A percentile compares a stretch with the other conserved stretches of the same genome.
phyloP scores from a whole-genome alignment of 2,113 vertebrate species.

The Symphodus melops region DNA sequence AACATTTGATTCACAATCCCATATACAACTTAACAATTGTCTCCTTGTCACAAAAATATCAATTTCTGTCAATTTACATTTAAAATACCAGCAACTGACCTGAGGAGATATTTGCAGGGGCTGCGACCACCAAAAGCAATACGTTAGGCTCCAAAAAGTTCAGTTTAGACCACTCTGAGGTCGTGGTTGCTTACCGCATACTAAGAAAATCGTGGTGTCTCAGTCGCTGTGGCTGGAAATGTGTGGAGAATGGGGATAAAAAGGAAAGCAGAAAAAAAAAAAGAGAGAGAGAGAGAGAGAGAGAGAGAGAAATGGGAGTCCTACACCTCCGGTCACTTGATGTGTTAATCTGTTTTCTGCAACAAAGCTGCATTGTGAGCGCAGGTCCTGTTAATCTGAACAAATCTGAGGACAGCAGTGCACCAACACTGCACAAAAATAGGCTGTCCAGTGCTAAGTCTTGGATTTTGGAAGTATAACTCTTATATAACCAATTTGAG shows the following conservation, averaged over 20 bases:
- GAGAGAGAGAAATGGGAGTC: slow-evolving; percentile 53
- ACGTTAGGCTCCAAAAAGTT: slow-evolving; percentile 15
- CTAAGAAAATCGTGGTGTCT: neutral
- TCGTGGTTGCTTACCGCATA: slow-evolving; percentile 34
- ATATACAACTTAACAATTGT: neutral
- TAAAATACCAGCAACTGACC: neutral
- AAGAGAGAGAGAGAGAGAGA: slow-evolving; percentile 17
- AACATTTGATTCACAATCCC: neutral
- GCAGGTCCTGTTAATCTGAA: slow-evolving; percentile 75
- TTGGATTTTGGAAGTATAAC: slow-evolving; percentile 21
- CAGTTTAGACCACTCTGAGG: neutral
- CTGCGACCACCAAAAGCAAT: neutral
- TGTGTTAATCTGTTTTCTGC: slow-evolving; percentile 81
- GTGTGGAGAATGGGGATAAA: slow-evolving; percentile 58
- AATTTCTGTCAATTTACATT: neutral
- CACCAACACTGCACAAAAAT: slow-evolving; percentile 47
- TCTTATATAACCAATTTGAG: slow-evolving; percentile 8
- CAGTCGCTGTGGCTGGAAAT: slow-evolving; percentile 46
- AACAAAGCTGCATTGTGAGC: slow-evolving; percentile 85
- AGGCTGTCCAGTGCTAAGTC: slow-evolving; percentile 11
- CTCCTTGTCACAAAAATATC: neutral
- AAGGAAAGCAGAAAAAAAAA: slow-evolving; percentile 55
- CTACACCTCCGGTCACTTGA: slow-evolving; percentile 85
- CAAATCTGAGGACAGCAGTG: slow-evolving; percentile 68
- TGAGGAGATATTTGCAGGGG: neutral